A percentile compares a stretch with the other conserved stretches of the same genome.
phyloP scores from a whole-genome alignment of 2,888 invertebrate genomes.

The Agrilus cyanescens region DNA sequence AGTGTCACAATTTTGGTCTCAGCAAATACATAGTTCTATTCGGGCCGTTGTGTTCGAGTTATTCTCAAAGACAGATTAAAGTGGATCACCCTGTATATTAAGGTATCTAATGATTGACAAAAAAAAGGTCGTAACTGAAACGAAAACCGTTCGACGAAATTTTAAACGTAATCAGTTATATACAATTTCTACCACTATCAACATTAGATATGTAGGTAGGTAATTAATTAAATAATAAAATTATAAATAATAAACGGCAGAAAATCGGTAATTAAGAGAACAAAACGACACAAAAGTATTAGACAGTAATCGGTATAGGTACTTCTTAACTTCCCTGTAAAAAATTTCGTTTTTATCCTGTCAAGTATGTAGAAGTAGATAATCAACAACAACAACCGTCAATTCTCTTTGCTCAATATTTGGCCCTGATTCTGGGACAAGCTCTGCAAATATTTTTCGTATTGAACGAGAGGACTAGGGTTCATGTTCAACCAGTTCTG shows the following conservation, averaged over 20 bases:
- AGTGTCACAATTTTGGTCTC: too few relatives aligned
- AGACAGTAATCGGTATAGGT: too few relatives aligned
- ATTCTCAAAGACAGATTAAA: too few relatives aligned
- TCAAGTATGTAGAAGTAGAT: background rate
- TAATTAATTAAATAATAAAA: background rate
- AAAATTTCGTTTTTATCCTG: background rate
- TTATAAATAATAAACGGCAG: too few relatives aligned
- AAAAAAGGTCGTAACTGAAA: background rate
- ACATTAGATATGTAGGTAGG: background rate
- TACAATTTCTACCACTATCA: background rate
- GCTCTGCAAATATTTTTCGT: conserved; percentile 33
- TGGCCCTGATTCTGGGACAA: conserved; percentile 21
- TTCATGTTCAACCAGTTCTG: conserved; percentile 31
- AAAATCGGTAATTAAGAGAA: too few relatives aligned
- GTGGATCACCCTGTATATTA: too few relatives aligned
- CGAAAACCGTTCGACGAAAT: background rate
- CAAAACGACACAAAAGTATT: too few relatives aligned
- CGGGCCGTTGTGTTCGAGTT: too few relatives aligned
- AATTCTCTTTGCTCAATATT: conserved; percentile 25
- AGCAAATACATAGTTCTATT: too few relatives aligned
- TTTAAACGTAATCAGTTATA: background rate
- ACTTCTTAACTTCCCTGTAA: background rate
- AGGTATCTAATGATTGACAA: too few relatives aligned
- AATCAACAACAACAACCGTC: conserved; percentile 13
- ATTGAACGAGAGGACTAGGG: conserved; percentile 28